Percentiles rank a stretch among this genome's conserved stretches.
These are phyloP conservation scores for Pseudomugil gertrudae DNA, from an alignment of 2,797 vertebrate species.

Conservation along the genomic window DNA sequence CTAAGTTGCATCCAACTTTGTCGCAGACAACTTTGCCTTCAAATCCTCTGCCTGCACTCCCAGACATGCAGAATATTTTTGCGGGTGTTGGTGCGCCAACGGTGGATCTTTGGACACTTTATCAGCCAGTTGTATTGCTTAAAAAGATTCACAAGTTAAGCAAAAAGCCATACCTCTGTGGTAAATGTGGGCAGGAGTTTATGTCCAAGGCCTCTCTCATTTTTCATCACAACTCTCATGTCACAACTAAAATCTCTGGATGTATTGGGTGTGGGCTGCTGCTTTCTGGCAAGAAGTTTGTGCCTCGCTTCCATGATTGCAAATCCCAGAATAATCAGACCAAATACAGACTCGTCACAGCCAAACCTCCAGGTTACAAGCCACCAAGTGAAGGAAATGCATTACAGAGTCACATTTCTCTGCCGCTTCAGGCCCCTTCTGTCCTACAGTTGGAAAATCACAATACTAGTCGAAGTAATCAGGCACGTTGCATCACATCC, in stretches of 20 bases:
- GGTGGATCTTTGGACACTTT: constrained; percentile 76
- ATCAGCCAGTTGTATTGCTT: constrained; percentile 77
- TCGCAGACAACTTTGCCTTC: constrained; percentile 18
- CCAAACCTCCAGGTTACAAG: constrained; percentile 35
- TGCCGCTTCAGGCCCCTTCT: not conserved
- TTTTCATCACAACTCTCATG: constrained; percentile 66
- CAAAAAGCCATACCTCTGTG: constrained; percentile 63
- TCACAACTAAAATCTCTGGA: constrained; percentile 69
- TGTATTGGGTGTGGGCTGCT: constrained; percentile 78
- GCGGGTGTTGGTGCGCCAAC: constrained; percentile 62
- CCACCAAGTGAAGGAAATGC: not conserved
- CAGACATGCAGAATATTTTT: constrained; percentile 49
- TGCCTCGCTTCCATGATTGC: constrained; percentile 74
- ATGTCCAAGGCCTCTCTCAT: constrained; percentile 53
- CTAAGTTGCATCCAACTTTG: constrained; percentile 23
- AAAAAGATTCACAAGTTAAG: constrained; percentile 35
- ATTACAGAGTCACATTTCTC: not conserved
- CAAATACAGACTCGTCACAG: constrained; percentile 67
- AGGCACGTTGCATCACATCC: not conserved
- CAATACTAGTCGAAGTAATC: constrained; percentile 16
- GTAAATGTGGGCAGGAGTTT: constrained; percentile 71
- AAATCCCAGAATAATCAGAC: constrained; percentile 37
- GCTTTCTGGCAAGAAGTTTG: constrained; percentile 71
- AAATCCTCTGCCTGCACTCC: constrained; percentile 12
- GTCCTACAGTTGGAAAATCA: constrained; percentile 25